Conservation (phyloP, 2,888 invertebrate species). For the Noctua janthina region DNA sequence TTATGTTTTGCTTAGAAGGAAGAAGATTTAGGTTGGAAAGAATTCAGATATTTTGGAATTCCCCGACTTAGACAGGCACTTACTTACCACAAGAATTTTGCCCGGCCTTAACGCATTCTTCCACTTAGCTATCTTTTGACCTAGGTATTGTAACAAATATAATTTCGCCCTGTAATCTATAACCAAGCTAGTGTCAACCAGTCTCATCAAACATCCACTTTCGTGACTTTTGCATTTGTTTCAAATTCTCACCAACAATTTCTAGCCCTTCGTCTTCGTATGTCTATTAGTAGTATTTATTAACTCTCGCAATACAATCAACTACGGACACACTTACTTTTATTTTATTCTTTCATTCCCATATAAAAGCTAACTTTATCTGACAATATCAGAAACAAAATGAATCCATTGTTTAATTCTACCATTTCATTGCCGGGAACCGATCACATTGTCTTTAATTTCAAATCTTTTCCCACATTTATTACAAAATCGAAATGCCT, state of each 20-base stretch:
- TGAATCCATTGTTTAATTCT: conserved; percentile 50
- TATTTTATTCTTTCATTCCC: conserved; percentile 50
- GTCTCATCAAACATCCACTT: too few relatives aligned
- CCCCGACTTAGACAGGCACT: not conserved
- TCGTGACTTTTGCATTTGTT: not conserved
- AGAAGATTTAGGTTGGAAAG: not conserved
- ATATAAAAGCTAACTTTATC: conserved; percentile 47
- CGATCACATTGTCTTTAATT: conserved; percentile 49
- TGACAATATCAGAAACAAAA: conserved; percentile 45
- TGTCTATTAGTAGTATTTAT: not conserved
- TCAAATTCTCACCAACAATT: not conserved
- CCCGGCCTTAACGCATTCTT: not conserved
- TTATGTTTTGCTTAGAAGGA: not conserved
- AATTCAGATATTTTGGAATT: not conserved
- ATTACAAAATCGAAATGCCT: conserved; percentile 54
- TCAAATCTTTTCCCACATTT: conserved; percentile 47
- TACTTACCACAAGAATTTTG: not conserved
- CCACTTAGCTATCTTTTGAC: not conserved
- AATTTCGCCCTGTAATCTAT: not conserved
- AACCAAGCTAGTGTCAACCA: not conserved
- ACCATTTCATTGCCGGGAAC: conserved; percentile 50
- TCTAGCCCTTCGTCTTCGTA: conserved; percentile 8
- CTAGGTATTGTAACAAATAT: not conserved
- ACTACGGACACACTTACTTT: conserved; percentile 15
- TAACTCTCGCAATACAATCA: conserved; percentile 29